Percentiles rank a stretch among this genome's conserved stretches.
Evolutionary conservation across 2,113 vertebrate genomes (phyloP).

Genomic region (Cacatua alba): DNA sequence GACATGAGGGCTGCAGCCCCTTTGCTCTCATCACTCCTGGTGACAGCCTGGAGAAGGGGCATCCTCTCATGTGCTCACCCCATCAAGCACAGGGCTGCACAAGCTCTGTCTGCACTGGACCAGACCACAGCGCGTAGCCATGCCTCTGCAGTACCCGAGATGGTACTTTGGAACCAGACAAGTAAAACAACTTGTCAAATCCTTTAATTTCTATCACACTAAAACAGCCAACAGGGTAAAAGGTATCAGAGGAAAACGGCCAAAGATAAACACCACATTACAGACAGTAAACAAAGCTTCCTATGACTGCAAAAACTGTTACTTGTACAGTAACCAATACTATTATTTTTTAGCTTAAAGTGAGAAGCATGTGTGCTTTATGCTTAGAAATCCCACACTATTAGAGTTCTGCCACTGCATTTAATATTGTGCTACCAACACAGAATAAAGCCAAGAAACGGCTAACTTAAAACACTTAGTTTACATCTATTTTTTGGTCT

Average conservation of each 20-base stretch:
- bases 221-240: constrained; percentile 49
- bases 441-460: background rate
- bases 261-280: constrained; percentile 20
- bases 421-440: background rate
- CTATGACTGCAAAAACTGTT: background rate
- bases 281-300: constrained; percentile 51
- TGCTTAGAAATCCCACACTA: background rate
- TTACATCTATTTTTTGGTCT: constrained; percentile 24
- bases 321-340: constrained; percentile 21
- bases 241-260: background rate
- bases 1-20: background rate
- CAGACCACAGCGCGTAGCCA: background rate
- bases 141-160: background rate
- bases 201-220: constrained; percentile 65
- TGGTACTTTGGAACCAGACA: background rate
- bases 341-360: background rate
- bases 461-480: background rate
- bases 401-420: background rate
- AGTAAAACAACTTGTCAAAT: constrained; percentile 38
- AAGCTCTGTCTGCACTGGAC: background rate
- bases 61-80: accelerated
- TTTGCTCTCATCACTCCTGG: accelerated
- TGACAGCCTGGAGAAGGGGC: accelerated
- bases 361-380: constrained; percentile 11
- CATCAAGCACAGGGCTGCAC: background rate